Evolutionary conservation across 2,797 vertebrate species (phyloP), one percentile per base, ranked within the genome.

Genomic region (Picus viridis): DNA sequence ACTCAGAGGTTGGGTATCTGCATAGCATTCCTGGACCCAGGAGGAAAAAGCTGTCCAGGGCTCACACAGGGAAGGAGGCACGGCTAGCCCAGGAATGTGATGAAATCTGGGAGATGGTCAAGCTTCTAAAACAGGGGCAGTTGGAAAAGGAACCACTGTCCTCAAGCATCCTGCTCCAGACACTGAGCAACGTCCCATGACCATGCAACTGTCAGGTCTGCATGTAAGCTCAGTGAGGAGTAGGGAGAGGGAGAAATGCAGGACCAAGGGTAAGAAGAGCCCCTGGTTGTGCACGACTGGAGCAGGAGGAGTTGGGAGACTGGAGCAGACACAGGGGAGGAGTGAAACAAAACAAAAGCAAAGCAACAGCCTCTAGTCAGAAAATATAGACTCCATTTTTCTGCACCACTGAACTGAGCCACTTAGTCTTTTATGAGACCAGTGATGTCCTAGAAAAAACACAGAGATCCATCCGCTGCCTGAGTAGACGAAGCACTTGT

Each of bases 321-420:
- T 10, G 4, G 9, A 4, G 24, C 3, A 8, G 5, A 63, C 43
- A 67, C 8, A 26, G 12, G 13, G 24, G 43, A 80, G 8, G 12
- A 30, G 57, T 13, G 45, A 67, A 41, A 62, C 8, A 51, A 89
- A 80, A 85, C 12, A 32, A 36, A 71, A 74, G 81, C 51, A 45
- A 61, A 92, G 62, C 49, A 90, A 78, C 62, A 85, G 54, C n/a
- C 24, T 57, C 51, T 23, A 68, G 69, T 61, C 18, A 63, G 49
- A 83, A 91, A 93, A 79, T 47, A 81, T n/a, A 82, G 56, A 58
- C 41, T 92, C 75, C 30, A 7, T 77, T 88, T 94, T 94, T 91
- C 90, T 78, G 61, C 88, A 61, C 36, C 69, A 70, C 63, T 90
- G 85, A 88, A 83, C 24, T 6, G 58, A 71, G 68, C 70, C 51